Base-by-base conservation (phyloP, 2,888 invertebrate species). In the Phragmatobia fuliginosa region DNA sequence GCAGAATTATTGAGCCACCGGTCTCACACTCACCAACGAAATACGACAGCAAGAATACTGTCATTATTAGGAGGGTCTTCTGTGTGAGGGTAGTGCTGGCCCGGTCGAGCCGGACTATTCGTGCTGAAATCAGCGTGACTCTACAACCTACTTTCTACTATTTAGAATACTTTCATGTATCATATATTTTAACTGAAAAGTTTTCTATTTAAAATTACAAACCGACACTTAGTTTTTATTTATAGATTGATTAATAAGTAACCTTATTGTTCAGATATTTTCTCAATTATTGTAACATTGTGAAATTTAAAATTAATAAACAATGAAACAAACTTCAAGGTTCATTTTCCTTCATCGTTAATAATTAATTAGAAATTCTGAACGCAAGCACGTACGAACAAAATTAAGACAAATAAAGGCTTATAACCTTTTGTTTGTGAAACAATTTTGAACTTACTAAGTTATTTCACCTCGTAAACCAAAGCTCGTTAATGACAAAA, bases 401-500 rank as follows among this genome's bases (percentile, higher is more conserved):
- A 52, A 52, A 11, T 49, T 52, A 14, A 11, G n/a, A 11, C 25
- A 52, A 52, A 52, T 14, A 52, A 52, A 14, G 52, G 25, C 11
- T 52, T 49, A 49, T n/a, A 49, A 28, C 52, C 52, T 28, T 38
- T 56, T 56, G 56, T 56, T 56, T 52, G 11, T 28, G 16, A 16
- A 56, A 16, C 56, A 56, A 56, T 56, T 28, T 5, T 16, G 28
- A 56, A 16, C 56, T 56, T 28, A 0, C 25, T 1, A 41, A 62
- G 28, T 28, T 62, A 38, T 62, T 38, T 62, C 16, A 62, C 38
- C 59, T 60, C n/a, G 16, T 28, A 18, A 1, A 36, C 36, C 28
- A 64, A 36, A 56, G 52, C 25, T 67, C 59, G 33, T 38, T 33
- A 49, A 56, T 64, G 31, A 60, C 45, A 28, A 28, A 36, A 38